Base-by-base conservation (phyloP, 2,113 vertebrate species). In the Oxygymnocypris stewartii region DNA sequence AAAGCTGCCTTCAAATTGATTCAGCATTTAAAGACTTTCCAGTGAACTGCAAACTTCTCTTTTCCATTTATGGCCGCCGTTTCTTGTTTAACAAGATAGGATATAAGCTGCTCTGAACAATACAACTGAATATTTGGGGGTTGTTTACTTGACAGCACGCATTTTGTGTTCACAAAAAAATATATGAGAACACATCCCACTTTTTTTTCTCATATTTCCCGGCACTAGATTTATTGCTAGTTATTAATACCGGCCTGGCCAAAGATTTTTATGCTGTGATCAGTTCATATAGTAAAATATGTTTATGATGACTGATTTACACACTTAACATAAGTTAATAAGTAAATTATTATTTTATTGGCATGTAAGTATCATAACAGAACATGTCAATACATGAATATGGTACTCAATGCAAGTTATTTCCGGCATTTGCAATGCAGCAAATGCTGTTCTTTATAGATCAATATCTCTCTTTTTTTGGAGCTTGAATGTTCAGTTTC, bases 191-290 rank as follows among this genome's bases (percentile, higher is more conserved):
- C 59, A 77, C 87, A 71, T 89, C 84, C 67, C 76, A 82, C 40
- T 31, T 31, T 31, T 31, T 42, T 71, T 25, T 47, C 35, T 78
- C 81, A 77, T 85, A 73, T 87, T 89, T 89, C 78, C 47, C 51
- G 77, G 75, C 49, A 37, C 79, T 87, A 77, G 82, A 81, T 90
- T 88, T 88, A 89, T 91, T 88, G 87, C 79, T 89, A 88, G 88
- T 89, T 90, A 91, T 92, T 91, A 91, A 90, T 90, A 88, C 78
- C 78, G 69, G 88, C 90, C 91, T 4, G 47, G 47, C 47, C 47
- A 14, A 49, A 14, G 49, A 51, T 2, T 25, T 51, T 51, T 51
- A 4, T 63, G n/a, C 65, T 31, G 13, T 16, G 25, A 67, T 67
- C 65, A 35, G 65, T 31, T 67, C 28, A 67, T 67, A 87, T 77